A percentile compares a stretch with the other conserved stretches of the same genome.
Evolutionary conservation across 2,888 invertebrate species (phyloP).

Genomic region (Cataglyphis livida): DNA sequence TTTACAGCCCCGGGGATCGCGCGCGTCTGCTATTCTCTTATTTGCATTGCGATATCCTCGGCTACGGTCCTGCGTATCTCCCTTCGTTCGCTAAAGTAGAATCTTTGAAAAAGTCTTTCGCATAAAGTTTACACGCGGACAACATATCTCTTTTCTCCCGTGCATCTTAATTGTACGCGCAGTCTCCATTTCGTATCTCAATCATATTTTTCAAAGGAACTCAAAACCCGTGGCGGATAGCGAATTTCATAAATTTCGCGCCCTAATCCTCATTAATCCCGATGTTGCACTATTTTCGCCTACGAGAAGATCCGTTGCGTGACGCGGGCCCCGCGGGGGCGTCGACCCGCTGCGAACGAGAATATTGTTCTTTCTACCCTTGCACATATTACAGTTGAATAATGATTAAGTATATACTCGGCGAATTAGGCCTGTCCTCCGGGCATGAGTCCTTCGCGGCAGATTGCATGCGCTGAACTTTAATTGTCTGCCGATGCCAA

Average conservation of each 20-base stretch:
- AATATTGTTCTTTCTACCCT: slow-evolving; percentile 84
- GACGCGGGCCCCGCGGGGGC: neutral
- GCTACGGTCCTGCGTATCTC: neutral
- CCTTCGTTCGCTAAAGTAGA: neutral
- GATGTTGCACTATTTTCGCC: slow-evolving; percentile 83
- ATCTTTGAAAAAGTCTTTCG: neutral
- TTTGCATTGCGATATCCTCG: slow-evolving; percentile 70
- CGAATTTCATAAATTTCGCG: slow-evolving; percentile 81
- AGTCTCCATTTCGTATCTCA: neutral
- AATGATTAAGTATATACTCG: slow-evolving; percentile 80
- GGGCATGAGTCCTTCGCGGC: slow-evolving; percentile 67
- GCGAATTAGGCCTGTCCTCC: slow-evolving; percentile 81
- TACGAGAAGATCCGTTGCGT: slow-evolving; percentile 72
- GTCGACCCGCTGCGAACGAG: slow-evolving; percentile 60
- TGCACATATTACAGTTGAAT: slow-evolving; percentile 83
- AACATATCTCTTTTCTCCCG: neutral
- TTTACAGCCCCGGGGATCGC: slow-evolving; percentile 80
- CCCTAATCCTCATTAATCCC: slow-evolving; percentile 83
- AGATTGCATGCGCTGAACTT: slow-evolving; percentile 47
- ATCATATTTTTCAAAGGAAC: slow-evolving; percentile 6
- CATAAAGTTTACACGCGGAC: neutral
- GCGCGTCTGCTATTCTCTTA: slow-evolving; percentile 75
- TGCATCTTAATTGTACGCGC: neutral
- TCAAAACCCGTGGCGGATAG: neutral
- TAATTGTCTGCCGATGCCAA: slow-evolving; percentile 67